Base-by-base conservation (phyloP, 2,888 invertebrate species). In the Morpho deidamia region DNA sequence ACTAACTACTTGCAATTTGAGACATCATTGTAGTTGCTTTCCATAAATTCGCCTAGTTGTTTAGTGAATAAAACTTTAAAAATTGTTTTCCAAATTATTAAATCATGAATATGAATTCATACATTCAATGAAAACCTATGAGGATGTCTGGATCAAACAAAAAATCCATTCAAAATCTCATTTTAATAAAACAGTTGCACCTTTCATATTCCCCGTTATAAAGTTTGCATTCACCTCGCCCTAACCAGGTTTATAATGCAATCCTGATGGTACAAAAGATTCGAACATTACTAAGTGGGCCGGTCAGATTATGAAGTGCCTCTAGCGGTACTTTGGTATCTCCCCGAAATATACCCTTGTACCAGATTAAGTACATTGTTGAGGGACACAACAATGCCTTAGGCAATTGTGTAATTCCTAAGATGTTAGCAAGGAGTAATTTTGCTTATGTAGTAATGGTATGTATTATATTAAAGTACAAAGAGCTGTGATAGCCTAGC, bases 281-380 rank as follows among this genome's bases (percentile, higher is more conserved):
- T 72, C 70, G 69, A 68, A 70, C 69, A 68, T 67, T 64, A 72
- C 40, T 46, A 40, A 74, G 68, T 72, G 69, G 67, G 65, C 66
- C 60, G 70, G 70, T 71, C 75, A 74, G 71, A 74, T 76, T 78
- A 76, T 63, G 66, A 63, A 69, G 72, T 48, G 62, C 83, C 71
- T 50, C 61, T 69, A 81, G 83, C 72, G 55, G 57, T 68, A 68
- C 72, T 77, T 83, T 82, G 72, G 78, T 83, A 83, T 83, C 79
- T 74, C 79, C 77, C 80, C 70, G 68, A 77, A 81, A 82, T 80
- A 72, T 71, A 67, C 71, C 73, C 75, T 81, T 73, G 82, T 79
- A 78, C 77, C 72, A 75, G 74, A 71, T 73, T 73, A 77, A 80
- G 70, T 74, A 74, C 71, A 78, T 83, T 79, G 82, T 74, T 68